These are phyloP conservation scores for Sternarchorhynchus goeldii DNA, from an alignment of 2,797 vertebrate species.

Conservation along the genomic window DNA sequence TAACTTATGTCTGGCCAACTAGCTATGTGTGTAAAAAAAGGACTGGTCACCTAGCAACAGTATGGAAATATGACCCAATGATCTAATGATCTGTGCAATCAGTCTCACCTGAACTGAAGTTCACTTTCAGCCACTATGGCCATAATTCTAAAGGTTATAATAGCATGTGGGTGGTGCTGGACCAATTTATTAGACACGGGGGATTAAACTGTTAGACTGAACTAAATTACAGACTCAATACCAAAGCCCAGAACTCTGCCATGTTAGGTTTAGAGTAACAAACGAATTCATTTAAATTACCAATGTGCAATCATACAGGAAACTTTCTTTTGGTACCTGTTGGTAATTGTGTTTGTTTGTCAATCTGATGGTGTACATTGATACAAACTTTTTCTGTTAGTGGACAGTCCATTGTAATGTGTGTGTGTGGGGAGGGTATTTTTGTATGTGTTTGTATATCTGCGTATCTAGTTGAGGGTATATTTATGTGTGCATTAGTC, in stretches of 20 bases:
- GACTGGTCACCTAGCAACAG: conserved; percentile 23
- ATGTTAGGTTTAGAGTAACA: no score
- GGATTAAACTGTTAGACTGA: not conserved
- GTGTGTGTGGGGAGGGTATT: conserved; percentile 49
- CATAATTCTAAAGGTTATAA: not conserved
- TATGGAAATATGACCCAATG: conserved; percentile 23
- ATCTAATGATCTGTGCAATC: conserved; percentile 18
- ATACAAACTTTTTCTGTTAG: conserved; percentile 18
- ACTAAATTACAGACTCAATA: not conserved
- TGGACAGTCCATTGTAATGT: conserved; percentile 18
- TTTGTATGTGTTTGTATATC: conserved; percentile 14
- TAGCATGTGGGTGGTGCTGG: not conserved
- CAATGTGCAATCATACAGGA: not conserved
- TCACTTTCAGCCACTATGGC: not conserved
- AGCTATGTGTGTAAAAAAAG: conserved; percentile 9
- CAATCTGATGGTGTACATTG: conserved; percentile 19
- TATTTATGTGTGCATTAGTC: conserved; percentile 23
- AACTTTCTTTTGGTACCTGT: conserved; percentile 24
- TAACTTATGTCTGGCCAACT: not conserved
- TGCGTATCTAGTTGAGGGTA: conserved; percentile 48
- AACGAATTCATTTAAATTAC: no score
- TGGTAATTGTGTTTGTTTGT: no score
- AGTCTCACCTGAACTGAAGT: not conserved
- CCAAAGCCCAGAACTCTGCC: not conserved
- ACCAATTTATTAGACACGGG: not conserved